Evolutionary conservation across 2,797 vertebrate species (phyloP).

Genomic region (Helicolenus hilgendorfi): DNA sequence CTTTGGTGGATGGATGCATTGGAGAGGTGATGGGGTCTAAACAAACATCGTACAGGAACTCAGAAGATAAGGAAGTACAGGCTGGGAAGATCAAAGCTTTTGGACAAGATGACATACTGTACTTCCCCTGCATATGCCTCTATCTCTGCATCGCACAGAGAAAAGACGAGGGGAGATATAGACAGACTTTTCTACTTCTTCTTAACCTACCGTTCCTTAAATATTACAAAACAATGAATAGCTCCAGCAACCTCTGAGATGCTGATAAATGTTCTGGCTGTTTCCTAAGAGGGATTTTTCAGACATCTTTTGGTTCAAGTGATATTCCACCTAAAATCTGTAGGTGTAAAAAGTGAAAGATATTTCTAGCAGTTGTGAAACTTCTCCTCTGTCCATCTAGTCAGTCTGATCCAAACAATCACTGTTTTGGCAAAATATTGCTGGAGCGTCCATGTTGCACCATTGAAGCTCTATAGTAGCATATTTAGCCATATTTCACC

Average conservation of each 20-base stretch:
- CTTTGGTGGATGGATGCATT: constrained; percentile 79
- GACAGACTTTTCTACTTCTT: constrained; percentile 35
- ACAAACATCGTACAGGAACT: constrained; percentile 71
- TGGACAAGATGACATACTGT: constrained; percentile 82
- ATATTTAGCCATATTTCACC: neutral
- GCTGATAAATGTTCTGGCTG: constrained; percentile 71
- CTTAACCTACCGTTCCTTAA: constrained; percentile 37
- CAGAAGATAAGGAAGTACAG: constrained; percentile 76
- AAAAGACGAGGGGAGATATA: constrained; percentile 24
- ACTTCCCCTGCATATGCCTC: constrained; percentile 75
- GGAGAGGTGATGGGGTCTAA: constrained; percentile 83
- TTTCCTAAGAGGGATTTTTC: constrained; percentile 52
- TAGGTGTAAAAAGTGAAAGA: neutral
- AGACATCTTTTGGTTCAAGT: constrained; percentile 42
- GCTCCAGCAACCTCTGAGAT: constrained; percentile 71
- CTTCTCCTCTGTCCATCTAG: neutral
- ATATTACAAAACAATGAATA: neutral
- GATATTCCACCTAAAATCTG: constrained; percentile 11
- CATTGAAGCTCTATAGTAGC: neutral
- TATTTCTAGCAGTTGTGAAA: neutral
- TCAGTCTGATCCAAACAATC: neutral
- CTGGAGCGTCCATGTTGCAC: neutral
- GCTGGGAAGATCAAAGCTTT: constrained; percentile 82
- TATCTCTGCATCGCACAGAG: constrained; percentile 73
- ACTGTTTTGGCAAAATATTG: neutral